A percentile compares a stretch with the other conserved stretches of the same genome.
Evolutionary conservation across 2,888 invertebrate genomes (phyloP).

Genomic region (Clanis bilineata): DNA sequence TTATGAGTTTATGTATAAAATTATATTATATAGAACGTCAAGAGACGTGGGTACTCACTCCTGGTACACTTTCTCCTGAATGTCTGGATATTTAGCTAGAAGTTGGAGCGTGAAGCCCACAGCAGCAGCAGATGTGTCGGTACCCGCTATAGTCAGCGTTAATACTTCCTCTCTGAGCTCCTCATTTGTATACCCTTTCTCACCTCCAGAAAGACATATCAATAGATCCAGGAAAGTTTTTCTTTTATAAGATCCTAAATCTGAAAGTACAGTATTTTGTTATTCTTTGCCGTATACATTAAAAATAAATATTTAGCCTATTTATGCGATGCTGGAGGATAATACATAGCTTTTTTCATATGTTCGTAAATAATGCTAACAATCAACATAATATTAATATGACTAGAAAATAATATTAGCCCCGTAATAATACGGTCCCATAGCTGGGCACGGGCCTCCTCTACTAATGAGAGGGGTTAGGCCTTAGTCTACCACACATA

Average conservation of each 20-base stretch:
- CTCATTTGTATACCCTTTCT: slow-evolving; percentile 72
- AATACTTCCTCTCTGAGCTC: slow-evolving; percentile 83
- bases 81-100: slow-evolving; percentile 67
- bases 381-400: too few relatives aligned
- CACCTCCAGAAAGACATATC: slow-evolving; percentile 73
- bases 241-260: slow-evolving; percentile 53
- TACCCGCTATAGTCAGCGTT: slow-evolving; percentile 81
- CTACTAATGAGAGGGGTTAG: too few relatives aligned
- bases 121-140: slow-evolving; percentile 74
- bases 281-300: background rate
- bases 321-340: too few relatives aligned
- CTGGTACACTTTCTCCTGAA: slow-evolving; percentile 69
- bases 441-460: too few relatives aligned
- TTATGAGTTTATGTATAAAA: too few relatives aligned
- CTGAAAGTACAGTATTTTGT: slow-evolving; percentile 35
- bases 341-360: too few relatives aligned
- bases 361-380: too few relatives aligned
- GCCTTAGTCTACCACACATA: too few relatives aligned
- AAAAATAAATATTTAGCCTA: too few relatives aligned
- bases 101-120: slow-evolving; percentile 68
- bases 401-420: too few relatives aligned
- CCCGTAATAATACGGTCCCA: too few relatives aligned
- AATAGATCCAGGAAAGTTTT: slow-evolving; percentile 81
- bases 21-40: too few relatives aligned
- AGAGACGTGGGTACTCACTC: slow-evolving; percentile 59